Evolutionary conservation across 2,888 invertebrate species (phyloP), one percentile per base, ranked within the genome.

Genomic region (Crepidodera aurea): DNA sequence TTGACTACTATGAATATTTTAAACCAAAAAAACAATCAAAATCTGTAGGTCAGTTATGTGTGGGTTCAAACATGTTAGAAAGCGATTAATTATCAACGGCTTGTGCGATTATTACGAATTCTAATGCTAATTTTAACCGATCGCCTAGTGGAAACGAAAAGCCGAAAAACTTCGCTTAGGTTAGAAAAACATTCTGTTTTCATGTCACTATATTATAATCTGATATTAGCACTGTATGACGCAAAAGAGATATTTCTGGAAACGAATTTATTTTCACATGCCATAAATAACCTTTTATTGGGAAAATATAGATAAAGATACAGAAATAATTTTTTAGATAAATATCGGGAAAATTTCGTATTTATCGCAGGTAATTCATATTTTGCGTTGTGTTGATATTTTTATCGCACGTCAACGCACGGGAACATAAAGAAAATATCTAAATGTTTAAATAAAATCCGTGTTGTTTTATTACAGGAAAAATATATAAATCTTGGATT

Each of bases 261-360:
- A 37, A 32, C 42, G 12, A 59, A 65, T 63, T 65, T 67, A 67
- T 67, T 67, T 67, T 65, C 67, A 65, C 60, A 61, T 60, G 60
- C 67, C 53, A 56, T 67, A 63, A 67, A 67, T 67, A 67, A 63
- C 59, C 59, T 56, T 66, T 64, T 64, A 64, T 66, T 60, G 64
- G 66, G 56, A 64, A 60, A 60, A 64, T 62, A 64, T 60, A 57
- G 62, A 54, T 63, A 60, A 62, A 53, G 53, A 46, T 59, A 48
- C 57, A 37, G 50, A 60, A 63, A 64, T 64, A 57, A 64, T 66
- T 64, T 53, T 59, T 54, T 39, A 39, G 51, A 37, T 51, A 59
- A 59, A 59, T 59, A 59, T 59, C 51, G 51, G 27, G 50, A 37
- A 58, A 39, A 4, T 37, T 16, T 42, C 16, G 32, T n/a, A 15